Conservation (phyloP, 2,888 invertebrate genomes). For the Apodemia mormo region DNA sequence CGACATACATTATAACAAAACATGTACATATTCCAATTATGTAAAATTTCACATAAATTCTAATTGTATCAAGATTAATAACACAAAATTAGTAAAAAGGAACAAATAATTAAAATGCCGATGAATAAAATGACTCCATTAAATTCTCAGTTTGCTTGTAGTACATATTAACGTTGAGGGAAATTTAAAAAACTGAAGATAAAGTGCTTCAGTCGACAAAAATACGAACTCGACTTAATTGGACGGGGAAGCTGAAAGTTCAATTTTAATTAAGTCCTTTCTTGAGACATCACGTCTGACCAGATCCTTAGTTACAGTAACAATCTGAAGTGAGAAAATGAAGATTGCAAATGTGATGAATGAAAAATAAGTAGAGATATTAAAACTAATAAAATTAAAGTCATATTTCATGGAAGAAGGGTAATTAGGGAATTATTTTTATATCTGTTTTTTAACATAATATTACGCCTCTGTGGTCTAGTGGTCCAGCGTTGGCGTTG, state of each 20-base stretch:
- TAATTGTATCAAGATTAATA: no score
- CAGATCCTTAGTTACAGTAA: constrained; percentile 21
- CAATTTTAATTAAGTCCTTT: constrained; percentile 37
- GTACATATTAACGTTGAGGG: neutral
- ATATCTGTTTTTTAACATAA: no score
- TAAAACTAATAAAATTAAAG: no score
- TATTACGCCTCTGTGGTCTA: no score
- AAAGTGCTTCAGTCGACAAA: constrained; percentile 5
- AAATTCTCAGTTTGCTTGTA: neutral
- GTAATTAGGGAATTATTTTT: no score
- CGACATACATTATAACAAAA: no score
- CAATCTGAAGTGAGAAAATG: neutral
- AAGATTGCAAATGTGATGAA: neutral
- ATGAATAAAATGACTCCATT: neutral
- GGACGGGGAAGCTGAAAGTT: constrained; percentile 32
- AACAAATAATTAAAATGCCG: no score
- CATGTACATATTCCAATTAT: no score
- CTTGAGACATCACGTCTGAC: constrained; percentile 30
- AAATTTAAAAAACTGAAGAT: constrained; percentile 5
- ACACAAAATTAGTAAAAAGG: no score
- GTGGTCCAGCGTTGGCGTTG: no score
- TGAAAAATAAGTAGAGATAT: neutral
- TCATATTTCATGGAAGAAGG: no score
- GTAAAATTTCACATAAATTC: no score
- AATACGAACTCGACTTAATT: constrained; percentile 26